Percentiles rank a stretch among this genome's conserved stretches.
phyloP scores from a whole-genome alignment of 2,797 vertebrate species.

The Poecilia picta region DNA sequence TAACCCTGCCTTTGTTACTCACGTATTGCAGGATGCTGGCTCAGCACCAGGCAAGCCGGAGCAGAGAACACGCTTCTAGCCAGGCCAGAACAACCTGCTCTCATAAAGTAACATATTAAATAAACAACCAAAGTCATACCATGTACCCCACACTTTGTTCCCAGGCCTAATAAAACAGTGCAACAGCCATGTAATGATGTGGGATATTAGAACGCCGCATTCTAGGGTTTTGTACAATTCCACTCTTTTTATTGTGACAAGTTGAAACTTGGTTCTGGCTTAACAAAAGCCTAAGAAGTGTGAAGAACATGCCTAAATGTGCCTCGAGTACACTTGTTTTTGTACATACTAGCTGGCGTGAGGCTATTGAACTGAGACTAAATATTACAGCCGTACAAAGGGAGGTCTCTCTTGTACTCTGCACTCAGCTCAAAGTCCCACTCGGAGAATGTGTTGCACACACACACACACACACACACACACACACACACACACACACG shows the following conservation, averaged over 20 bases:
- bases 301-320: neutral
- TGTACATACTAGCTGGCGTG: neutral
- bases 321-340: neutral
- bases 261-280: neutral
- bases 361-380: neutral
- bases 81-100: neutral
- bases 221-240: neutral
- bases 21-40: conserved; percentile 27
- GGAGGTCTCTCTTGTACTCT: neutral
- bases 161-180: neutral
- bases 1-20: conserved; percentile 34
- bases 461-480: neutral
- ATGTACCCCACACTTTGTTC: neutral
- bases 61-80: neutral
- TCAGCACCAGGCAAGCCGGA: conserved; percentile 4
- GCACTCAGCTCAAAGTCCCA: conserved; percentile 1
- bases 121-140: neutral
- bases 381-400: neutral
- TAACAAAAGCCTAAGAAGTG: neutral
- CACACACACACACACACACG: neutral
- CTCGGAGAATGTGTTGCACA: neutral
- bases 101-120: conserved; percentile 8
- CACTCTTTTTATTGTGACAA: neutral
- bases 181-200: neutral
- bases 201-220: neutral